Evolutionary conservation across 2,797 vertebrate species (phyloP).

Genomic region (Sardinella longiceps): DNA sequence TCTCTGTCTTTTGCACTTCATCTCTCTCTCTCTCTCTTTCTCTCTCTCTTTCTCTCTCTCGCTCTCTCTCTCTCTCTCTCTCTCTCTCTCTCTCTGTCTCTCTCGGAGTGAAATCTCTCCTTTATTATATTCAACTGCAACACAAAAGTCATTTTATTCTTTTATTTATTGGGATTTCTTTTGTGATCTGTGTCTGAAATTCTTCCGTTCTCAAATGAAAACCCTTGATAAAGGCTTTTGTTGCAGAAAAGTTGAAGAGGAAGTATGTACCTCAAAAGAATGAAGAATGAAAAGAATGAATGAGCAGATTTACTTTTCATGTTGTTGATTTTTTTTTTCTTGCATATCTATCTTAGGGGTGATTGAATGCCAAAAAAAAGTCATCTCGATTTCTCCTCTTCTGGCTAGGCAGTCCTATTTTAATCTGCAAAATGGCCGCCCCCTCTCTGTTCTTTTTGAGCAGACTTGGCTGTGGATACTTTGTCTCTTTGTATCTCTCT

Average conservation of each 20-base stretch:
- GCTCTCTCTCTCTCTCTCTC: not conserved
- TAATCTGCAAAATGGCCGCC: not conserved
- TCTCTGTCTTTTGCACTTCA: not conserved
- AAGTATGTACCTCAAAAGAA: not conserved
- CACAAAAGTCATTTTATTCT: constrained; percentile 28
- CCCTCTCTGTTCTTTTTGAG: not conserved
- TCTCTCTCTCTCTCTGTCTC: not conserved
- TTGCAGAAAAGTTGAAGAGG: not conserved
- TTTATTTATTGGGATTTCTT: constrained; percentile 35
- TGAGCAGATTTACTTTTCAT: not conserved
- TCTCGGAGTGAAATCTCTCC: not conserved
- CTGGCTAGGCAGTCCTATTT: not conserved
- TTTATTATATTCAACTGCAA: constrained; percentile 10
- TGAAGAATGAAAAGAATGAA: not conserved
- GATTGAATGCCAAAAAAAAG: not conserved
- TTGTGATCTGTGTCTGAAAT: constrained; percentile 14
- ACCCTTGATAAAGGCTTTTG: constrained; percentile 2
- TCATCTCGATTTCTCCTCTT: not conserved
- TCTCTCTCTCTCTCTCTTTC: not conserved
- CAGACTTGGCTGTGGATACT: not conserved
- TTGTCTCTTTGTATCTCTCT: not conserved
- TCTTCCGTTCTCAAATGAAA: constrained; percentile 3
- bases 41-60: not conserved
- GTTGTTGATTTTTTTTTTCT: not conserved
- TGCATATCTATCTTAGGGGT: too few relatives aligned